These are phyloP conservation scores for Sylvilagus bachmani DNA, from an alignment of 2,113 vertebrate genomes.

Conservation along the genomic window DNA sequence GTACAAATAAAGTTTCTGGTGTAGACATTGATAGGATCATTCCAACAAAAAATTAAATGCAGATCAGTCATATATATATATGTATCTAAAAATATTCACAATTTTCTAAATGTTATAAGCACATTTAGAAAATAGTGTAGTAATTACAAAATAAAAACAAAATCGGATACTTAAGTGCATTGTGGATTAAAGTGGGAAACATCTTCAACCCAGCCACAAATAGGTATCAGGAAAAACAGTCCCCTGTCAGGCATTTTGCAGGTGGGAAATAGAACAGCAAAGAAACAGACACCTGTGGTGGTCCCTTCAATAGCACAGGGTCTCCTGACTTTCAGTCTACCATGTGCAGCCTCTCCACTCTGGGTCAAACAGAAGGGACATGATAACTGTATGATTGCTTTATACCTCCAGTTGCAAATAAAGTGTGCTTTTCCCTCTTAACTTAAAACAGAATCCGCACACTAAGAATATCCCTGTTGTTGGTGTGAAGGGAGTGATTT, in stretches of 20 bases:
- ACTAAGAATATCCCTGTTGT: slow-evolving; percentile 6
- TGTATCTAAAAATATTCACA: background rate
- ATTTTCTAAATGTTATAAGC: background rate
- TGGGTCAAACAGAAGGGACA: fast-evolving
- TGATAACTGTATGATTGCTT: fast-evolving
- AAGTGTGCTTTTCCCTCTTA: background rate
- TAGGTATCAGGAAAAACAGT: background rate
- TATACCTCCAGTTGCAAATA: background rate
- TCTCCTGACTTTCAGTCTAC: background rate
- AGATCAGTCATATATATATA: background rate
- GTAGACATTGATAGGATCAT: background rate
- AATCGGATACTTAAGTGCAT: background rate
- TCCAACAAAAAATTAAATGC: background rate
- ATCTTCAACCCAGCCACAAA: background rate
- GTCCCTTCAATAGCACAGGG: fast-evolving
- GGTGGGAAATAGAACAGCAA: fast-evolving
- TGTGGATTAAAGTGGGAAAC: background rate
- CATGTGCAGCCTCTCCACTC: fast-evolving
- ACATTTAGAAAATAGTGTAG: background rate
- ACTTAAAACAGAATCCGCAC: background rate
- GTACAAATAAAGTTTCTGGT: background rate
- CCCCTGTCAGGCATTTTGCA: background rate
- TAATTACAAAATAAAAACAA: background rate
- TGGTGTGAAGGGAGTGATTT: slow-evolving; percentile 34
- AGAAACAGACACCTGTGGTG: background rate